phyloP scores from a whole-genome alignment of 1,140 invertebrate species.

The Sarcophaga peregrina region DNA sequence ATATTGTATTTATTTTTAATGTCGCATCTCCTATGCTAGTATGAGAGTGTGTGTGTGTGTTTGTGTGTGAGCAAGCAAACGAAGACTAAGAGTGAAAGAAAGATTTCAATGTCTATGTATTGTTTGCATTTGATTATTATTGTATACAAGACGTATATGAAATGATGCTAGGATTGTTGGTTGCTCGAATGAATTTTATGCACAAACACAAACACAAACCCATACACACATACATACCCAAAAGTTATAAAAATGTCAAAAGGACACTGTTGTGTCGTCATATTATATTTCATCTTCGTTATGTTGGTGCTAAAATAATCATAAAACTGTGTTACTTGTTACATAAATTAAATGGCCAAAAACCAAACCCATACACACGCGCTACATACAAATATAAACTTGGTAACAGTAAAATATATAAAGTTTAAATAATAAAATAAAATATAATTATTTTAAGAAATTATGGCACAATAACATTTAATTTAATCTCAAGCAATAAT shows the following conservation, averaged over 20 bases:
- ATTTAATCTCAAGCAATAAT: background rate
- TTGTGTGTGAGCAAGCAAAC: no score
- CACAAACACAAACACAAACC: background rate
- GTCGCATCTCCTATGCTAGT: background rate
- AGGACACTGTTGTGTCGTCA: slow-evolving; percentile 28
- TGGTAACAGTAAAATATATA: slow-evolving; percentile 8
- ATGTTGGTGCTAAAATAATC: slow-evolving; percentile 47
- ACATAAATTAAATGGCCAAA: slow-evolving; percentile 49
- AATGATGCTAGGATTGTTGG: background rate
- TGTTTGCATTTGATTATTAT: no score
- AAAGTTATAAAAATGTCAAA: slow-evolving; percentile 19
- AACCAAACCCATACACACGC: background rate
- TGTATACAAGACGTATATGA: no score
- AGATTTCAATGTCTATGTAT: no score
- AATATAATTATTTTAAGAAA: background rate
- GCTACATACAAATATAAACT: background rate
- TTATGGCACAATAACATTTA: background rate
- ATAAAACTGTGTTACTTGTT: slow-evolving; percentile 46
- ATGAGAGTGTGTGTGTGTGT: background rate
- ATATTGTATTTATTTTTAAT: background rate
- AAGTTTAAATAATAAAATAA: slow-evolving; percentile 3
- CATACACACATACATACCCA: background rate
- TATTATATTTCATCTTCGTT: slow-evolving; percentile 10
- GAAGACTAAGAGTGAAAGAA: no score
- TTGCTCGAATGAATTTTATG: slow-evolving; percentile 9